Conservation (phyloP, 2,797 vertebrate genomes). For the Benthosema pterotum region DNA sequence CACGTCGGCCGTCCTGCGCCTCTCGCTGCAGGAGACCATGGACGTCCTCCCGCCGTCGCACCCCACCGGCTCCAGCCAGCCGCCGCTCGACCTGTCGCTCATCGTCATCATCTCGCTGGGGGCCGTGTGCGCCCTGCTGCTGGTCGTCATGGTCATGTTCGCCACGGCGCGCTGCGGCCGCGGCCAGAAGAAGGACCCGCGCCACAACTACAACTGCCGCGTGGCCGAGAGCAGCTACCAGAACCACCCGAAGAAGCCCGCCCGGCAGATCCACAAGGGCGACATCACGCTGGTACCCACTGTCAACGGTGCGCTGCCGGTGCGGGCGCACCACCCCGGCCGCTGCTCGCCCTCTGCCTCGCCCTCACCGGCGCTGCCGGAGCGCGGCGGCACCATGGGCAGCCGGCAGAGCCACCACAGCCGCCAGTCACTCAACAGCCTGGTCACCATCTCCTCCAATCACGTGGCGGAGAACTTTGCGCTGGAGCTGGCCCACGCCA, state of each 20-base stretch:
- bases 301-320: conserved; percentile 91
- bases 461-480: conserved; percentile 93
- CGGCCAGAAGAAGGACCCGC: conserved; percentile 94
- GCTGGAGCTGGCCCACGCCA: conserved; percentile 92
- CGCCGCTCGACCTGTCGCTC: conserved; percentile 88
- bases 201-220: conserved; percentile 92
- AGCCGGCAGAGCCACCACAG: conserved; percentile 94
- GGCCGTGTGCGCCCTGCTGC: conserved; percentile 89
- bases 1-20: conserved; percentile 85
- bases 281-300: conserved; percentile 96
- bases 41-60: conserved; percentile 82
- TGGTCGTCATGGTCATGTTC: conserved; percentile 95
- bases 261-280: conserved; percentile 96
- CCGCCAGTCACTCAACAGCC: conserved; percentile 95
- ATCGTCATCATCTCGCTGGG: conserved; percentile 94
- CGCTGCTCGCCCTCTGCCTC: conserved; percentile 83
- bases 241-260: conserved; percentile 94
- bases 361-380: conserved; percentile 89
- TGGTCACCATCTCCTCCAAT: conserved; percentile 97
- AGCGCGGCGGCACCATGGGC: conserved; percentile 88
- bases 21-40: conserved; percentile 81
- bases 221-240: conserved; percentile 95
- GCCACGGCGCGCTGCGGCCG: conserved; percentile 89
- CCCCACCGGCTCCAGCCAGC: conserved; percentile 83
- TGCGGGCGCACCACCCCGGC: conserved; percentile 83